Evolutionary conservation across 2,888 invertebrate species (phyloP).

Genomic region (Hololepta plana): DNA sequence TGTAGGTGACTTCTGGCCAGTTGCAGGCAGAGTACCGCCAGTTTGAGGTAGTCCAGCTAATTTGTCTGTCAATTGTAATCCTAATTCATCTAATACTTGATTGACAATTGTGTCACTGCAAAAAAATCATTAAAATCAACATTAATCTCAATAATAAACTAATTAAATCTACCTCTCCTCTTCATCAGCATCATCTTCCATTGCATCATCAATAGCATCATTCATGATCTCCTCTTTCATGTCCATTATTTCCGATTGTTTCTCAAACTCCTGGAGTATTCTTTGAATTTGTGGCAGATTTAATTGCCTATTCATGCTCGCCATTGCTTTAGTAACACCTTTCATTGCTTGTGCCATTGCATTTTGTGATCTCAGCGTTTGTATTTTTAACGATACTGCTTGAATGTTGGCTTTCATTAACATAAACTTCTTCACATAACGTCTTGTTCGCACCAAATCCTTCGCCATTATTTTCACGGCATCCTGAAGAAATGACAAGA

Average conservation of each 20-base stretch:
- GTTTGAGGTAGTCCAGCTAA: conserved; percentile 72
- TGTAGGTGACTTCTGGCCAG: conserved; percentile 40
- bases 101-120: conserved; percentile 81
- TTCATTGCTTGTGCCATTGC: conserved; percentile 99
- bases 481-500: conserved; percentile 44
- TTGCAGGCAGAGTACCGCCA: conserved; percentile 34
- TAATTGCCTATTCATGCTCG: conserved; percentile 90
- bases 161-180: conserved; percentile 62
- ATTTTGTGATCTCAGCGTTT: conserved; percentile 67
- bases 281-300: conserved; percentile 98
- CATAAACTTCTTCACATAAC: conserved; percentile 96
- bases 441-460: conserved; percentile 88
- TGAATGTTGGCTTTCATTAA: conserved; percentile 99
- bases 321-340: conserved; percentile 96
- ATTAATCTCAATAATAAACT: conserved; percentile 1
- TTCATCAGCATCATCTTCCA: conserved; percentile 96
- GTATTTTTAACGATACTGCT: conserved; percentile 13
- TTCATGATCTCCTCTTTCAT: conserved; percentile 99
- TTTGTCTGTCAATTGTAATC: conserved; percentile 85
- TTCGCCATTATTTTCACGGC: conserved; percentile 99
- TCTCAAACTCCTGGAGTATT: conserved; percentile 94
- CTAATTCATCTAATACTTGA: conserved; percentile 94
- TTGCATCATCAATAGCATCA: conserved; percentile 98
- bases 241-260: conserved; percentile 99
- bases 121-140: conserved; percentile 10